These are phyloP conservation scores for Cantharis nigra DNA, from an alignment of 2,888 invertebrate genomes.

Conservation along the genomic window DNA sequence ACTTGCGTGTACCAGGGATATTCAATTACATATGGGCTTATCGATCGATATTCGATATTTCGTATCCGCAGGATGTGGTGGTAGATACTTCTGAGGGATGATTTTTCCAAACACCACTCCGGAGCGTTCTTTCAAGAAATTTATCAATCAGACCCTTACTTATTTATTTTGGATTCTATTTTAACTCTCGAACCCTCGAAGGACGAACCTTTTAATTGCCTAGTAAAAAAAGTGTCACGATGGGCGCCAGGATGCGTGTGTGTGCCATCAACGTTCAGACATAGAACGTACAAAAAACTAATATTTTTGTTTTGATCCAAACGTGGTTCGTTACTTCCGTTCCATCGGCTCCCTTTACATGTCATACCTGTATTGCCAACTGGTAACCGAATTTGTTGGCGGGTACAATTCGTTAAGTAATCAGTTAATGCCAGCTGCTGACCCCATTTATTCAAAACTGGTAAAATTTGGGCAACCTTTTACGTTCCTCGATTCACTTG, in stretches of 20 bases:
- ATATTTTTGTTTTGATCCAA: conserved; percentile 2
- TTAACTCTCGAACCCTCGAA: background rate
- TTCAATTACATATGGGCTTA: conserved; percentile 16
- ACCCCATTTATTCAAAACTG: conserved; percentile 5
- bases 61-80: conserved; percentile 46
- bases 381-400: conserved; percentile 28
- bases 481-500: background rate
- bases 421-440: conserved; percentile 19
- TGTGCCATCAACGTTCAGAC: background rate
- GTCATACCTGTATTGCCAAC: conserved; percentile 21
- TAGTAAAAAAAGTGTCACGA: background rate
- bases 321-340: conserved; percentile 16
- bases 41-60: conserved; percentile 44
- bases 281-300: background rate
- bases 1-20: background rate
- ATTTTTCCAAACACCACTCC: background rate
- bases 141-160: background rate
- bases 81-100: conserved; percentile 25
- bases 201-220: background rate
- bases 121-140: background rate
- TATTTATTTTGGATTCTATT: background rate
- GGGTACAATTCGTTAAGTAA: conserved; percentile 28
- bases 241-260: background rate
- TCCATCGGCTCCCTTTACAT: conserved; percentile 6
- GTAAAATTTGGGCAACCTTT: background rate